Evolutionary conservation across 53 echinoderm and acorn worm genomes (phyloP).

Genomic region (Holothuria scabra): DNA sequence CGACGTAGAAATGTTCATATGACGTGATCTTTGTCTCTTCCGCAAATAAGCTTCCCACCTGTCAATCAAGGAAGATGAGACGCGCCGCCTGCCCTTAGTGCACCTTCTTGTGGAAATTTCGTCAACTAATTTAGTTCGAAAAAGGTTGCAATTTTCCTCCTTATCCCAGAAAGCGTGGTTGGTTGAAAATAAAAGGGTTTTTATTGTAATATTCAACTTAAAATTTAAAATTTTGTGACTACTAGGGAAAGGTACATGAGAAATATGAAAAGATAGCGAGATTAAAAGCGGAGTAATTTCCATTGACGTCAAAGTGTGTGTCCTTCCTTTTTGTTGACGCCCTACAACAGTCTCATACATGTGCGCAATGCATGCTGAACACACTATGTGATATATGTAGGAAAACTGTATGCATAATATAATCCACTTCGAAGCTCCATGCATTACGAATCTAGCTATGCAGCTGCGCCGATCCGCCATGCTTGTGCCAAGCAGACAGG

Average conservation of each 20-base stretch:
- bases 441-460: neutral
- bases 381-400: neutral
- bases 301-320: constrained; percentile 23
- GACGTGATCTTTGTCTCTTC: no score
- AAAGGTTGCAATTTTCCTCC: no score
- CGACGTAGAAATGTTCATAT: no score
- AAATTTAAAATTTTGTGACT: no score
- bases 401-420: neutral
- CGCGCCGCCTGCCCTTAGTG: constrained; percentile 33
- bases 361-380: neutral
- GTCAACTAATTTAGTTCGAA: no score
- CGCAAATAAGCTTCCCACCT: constrained; percentile 25
- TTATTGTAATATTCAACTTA: no score
- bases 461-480: neutral
- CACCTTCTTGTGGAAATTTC: neutral
- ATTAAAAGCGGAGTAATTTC: neutral
- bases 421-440: neutral
- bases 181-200: no score
- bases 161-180: no score
- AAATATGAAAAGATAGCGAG: no score
- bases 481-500: constrained; percentile 4
- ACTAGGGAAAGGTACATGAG: no score
- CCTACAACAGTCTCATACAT: neutral
- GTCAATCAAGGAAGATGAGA: constrained; percentile 62
- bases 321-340: constrained; percentile 40